phyloP scores from a whole-genome alignment of 2,888 invertebrate genomes.

The Standfussiana lucernea region DNA sequence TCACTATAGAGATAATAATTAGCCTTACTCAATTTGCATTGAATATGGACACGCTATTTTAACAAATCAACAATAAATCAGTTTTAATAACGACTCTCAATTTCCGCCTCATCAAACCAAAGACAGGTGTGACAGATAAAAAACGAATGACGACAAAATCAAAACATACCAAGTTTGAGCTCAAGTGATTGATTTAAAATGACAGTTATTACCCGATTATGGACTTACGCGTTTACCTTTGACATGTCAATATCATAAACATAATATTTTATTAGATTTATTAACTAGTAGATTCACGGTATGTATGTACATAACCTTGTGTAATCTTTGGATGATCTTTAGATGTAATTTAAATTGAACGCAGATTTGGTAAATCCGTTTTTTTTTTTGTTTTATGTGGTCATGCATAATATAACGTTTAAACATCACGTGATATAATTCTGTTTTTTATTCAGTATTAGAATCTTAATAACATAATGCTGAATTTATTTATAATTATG shows the following conservation, averaged over 20 bases:
- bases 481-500: neutral
- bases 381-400: conserved; percentile 1
- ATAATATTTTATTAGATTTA: conserved; percentile 68
- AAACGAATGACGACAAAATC: conserved; percentile 44
- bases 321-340: conserved; percentile 36
- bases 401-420: conserved; percentile 11
- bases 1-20: neutral
- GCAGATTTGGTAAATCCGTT: conserved; percentile 6
- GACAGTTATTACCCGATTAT: conserved; percentile 74
- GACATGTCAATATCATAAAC: conserved; percentile 74
- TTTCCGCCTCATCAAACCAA: conserved; percentile 53
- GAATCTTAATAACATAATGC: neutral
- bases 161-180: conserved; percentile 36
- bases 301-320: conserved; percentile 50
- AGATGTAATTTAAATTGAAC: conserved; percentile 27
- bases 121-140: conserved; percentile 41
- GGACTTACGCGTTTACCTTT: conserved; percentile 61
- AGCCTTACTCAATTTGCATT: conserved; percentile 3
- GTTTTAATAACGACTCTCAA: conserved; percentile 31
- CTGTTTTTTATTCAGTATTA: neutral
- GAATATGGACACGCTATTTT: conserved; percentile 9
- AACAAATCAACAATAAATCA: conserved; percentile 49
- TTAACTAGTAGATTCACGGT: conserved; percentile 60
- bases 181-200: conserved; percentile 73
- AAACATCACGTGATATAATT: neutral